A percentile compares a stretch with the other conserved stretches of the same genome.
Conservation (phyloP, 2,797 vertebrate genomes). For the Premnoplex brunnescens region DNA sequence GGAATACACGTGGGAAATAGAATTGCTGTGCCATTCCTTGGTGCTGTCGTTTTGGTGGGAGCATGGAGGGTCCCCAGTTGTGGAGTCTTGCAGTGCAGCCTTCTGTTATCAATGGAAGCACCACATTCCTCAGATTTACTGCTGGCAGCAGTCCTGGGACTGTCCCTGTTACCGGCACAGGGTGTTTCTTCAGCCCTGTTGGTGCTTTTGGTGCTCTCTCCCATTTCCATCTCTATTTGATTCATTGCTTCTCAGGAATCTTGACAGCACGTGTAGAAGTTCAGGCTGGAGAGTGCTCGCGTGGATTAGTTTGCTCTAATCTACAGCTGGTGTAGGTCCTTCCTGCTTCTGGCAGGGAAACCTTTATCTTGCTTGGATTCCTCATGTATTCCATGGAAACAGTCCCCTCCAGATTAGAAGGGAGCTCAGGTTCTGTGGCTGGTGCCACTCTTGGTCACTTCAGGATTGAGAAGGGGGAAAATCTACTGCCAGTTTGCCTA, state of each 20-base stretch:
- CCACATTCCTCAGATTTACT: fast-evolving
- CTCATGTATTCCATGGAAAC: not conserved
- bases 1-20: not conserved
- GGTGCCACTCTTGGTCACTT: not conserved
- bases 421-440: not conserved
- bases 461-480: not conserved
- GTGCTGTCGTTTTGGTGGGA: not conserved
- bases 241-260: not conserved
- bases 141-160: not conserved
- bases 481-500: fast-evolving
- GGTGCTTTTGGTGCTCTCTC: not conserved
- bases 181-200: not conserved
- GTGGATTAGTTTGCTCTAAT: not conserved
- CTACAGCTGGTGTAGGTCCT: not conserved
- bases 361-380: not conserved
- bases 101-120: not conserved
- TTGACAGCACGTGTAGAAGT: not conserved
- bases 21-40: not conserved
- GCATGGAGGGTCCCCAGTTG: not conserved
- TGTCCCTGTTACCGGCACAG: fast-evolving
- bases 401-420: not conserved
- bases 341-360: not conserved
- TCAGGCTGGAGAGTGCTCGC: fast-evolving
- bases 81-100: not conserved
- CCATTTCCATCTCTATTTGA: not conserved